Evolutionary conservation across 2,113 vertebrate species (phyloP).

Genomic region (Struthidea cinerea): DNA sequence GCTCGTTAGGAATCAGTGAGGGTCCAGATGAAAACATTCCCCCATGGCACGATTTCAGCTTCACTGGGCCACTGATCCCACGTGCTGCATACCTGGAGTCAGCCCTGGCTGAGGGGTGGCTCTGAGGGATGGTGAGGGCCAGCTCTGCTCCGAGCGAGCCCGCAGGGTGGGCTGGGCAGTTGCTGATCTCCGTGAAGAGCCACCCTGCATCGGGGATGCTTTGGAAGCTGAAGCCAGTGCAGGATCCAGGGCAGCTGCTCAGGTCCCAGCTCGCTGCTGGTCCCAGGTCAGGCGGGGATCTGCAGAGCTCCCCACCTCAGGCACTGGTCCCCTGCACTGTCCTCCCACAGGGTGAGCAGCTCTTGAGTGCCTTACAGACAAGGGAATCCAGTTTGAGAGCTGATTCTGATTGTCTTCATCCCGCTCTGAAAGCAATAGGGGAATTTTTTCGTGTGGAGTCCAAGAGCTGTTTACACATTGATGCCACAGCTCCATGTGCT

Average conservation of each 20-base stretch:
- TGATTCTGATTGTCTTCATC: not conserved
- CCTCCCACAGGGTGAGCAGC: not conserved
- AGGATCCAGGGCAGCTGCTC: not conserved
- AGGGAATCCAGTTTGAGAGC: not conserved
- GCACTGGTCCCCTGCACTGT: not conserved
- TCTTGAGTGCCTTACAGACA: not conserved
- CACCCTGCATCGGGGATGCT: accelerated
- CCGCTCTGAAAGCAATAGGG: not conserved
- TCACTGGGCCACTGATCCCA: not conserved
- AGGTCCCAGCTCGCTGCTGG: accelerated
- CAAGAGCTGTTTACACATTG: not conserved
- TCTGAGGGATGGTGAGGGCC: not conserved
- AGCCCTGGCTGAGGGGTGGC: not conserved
- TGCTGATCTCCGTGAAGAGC: not conserved
- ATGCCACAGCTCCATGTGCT: not conserved
- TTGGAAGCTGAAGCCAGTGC: not conserved
- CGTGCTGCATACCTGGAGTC: accelerated
- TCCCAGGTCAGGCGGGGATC: not conserved
- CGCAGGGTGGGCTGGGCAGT: accelerated
- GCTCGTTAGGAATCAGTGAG: not conserved
- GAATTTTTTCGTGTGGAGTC: not conserved
- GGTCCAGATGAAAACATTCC: not conserved
- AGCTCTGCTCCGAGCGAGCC: accelerated
- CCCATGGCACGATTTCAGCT: accelerated
- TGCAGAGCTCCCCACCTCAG: accelerated